Conservation (phyloP, 2,888 invertebrate genomes). For the Crioceris asparagi region DNA sequence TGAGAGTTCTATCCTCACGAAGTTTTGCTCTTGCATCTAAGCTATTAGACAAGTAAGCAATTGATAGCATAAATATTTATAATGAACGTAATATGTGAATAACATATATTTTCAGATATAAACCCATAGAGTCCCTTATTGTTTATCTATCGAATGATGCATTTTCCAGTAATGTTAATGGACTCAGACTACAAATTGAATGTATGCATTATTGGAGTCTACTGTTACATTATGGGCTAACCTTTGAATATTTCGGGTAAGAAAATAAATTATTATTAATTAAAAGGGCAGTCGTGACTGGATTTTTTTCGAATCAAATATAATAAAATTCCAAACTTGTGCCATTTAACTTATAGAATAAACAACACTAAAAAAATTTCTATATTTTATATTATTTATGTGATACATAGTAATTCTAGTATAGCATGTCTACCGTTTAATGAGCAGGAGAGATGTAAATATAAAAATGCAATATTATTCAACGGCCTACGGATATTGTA, state of each 20-base stretch:
- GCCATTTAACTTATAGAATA: too few relatives aligned
- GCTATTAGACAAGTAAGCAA: constrained; percentile 41
- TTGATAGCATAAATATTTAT: constrained; percentile 2
- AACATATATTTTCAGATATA: constrained; percentile 36
- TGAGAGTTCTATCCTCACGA: constrained; percentile 59
- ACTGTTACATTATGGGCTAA: constrained; percentile 44
- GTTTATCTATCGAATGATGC: constrained; percentile 46
- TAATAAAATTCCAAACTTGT: too few relatives aligned
- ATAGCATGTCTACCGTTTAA: too few relatives aligned
- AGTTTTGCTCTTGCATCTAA: constrained; percentile 43
- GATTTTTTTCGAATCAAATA: too few relatives aligned
- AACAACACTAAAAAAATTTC: too few relatives aligned
- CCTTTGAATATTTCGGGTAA: constrained; percentile 38
- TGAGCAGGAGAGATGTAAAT: too few relatives aligned
- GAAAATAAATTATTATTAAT: constrained; percentile 3
- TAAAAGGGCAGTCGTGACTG: too few relatives aligned
- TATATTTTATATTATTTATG: too few relatives aligned
- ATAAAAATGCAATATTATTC: too few relatives aligned
- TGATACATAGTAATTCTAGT: too few relatives aligned
- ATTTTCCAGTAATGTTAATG: constrained; percentile 41
- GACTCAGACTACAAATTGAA: constrained; percentile 53
- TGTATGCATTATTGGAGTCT: constrained; percentile 47
- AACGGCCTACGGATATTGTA: too few relatives aligned
- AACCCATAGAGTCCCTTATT: constrained; percentile 44
- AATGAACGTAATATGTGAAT: constrained; percentile 4